Evolutionary conservation across 2,888 invertebrate genomes (phyloP), one percentile per base, ranked within the genome.

Genomic region (Phalera bucephala): DNA sequence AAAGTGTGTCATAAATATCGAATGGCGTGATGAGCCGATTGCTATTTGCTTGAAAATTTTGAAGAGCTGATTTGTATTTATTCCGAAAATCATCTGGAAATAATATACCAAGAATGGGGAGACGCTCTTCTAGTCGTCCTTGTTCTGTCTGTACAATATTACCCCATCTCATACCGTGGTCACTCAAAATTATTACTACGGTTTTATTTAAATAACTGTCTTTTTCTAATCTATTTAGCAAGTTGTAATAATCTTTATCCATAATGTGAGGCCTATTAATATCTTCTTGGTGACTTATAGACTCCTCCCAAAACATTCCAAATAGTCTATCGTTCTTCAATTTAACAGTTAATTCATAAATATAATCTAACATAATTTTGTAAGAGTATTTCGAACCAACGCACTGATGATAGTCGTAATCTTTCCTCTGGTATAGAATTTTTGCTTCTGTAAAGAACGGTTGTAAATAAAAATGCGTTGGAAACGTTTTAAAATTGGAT

Each of bases 131-230:
- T 64, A 96, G 90, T 62, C 93, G 90, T 0, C 95, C 95, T 76
- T 96, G 95, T 69, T 94, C 94, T 0, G 96, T 96, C 36, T 90
- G 82, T 1, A 95, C 91, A 49, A 96, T 95, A 1, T 87, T 85
- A 0, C 97, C 97, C 93, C 94, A 97, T 41, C 97, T 89, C 47
- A 96, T 92, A 0, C 97, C 97, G 64, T 97, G 97, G 70, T 97
- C 97, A 70, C 97, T 96, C 86, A 96, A 90, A 6, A 95, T 73
- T 21, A 96, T 77, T 11, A 94, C 41, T n/a, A 93, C 90, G 0
- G 95, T 95, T 12, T 92, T 86, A 32, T 94, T 91, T 13, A 95
- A 75, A 26, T 91, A 75, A 0, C 89, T 85, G 0, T 78, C 65
- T 0, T 67, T 42, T 21, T 91, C 67, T 44, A 94, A 58, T 31